Conservation (phyloP, 2,797 vertebrate species). For the Borostomias antarcticus region DNA sequence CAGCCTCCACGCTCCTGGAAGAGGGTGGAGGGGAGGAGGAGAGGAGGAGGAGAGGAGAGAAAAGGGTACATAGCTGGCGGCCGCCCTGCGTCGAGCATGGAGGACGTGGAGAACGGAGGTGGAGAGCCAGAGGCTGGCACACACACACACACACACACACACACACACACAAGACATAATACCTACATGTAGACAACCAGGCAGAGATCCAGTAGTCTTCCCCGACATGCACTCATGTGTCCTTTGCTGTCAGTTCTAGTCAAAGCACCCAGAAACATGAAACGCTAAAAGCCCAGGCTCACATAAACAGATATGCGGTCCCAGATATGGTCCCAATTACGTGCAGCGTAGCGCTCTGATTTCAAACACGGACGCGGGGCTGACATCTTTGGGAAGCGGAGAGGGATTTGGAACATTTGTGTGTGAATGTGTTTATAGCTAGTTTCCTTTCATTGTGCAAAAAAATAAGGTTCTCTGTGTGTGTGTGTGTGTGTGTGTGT, state of each 20-base stretch:
- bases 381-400: constrained; percentile 56
- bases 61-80: constrained; percentile 9
- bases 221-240: constrained; percentile 24
- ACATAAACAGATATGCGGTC: constrained; percentile 61
- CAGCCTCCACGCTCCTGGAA: constrained; percentile 66
- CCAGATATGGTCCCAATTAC: constrained; percentile 71
- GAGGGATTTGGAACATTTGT: constrained; percentile 57
- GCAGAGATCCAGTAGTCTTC: neutral
- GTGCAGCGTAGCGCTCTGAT: constrained; percentile 57
- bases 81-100: too few species aligned
- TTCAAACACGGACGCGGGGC: constrained; percentile 64
- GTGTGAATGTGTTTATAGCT: constrained; percentile 12
- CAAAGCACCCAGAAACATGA: constrained; percentile 58
- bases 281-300: constrained; percentile 60
- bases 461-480: neutral
- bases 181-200: constrained; percentile 1
- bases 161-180: constrained; percentile 62
- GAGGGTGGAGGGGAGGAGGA: too few species aligned
- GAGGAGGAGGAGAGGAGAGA: neutral
- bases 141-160: constrained; percentile 78
- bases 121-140: neutral
- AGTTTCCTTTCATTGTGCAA: neutral
- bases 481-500: constrained; percentile 10
- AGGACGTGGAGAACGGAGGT: neutral
- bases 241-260: constrained; percentile 62